Evolutionary conservation across 2,797 vertebrate species (phyloP), one percentile per base, ranked within the genome.

Genomic region (Leuciscus waleckii): DNA sequence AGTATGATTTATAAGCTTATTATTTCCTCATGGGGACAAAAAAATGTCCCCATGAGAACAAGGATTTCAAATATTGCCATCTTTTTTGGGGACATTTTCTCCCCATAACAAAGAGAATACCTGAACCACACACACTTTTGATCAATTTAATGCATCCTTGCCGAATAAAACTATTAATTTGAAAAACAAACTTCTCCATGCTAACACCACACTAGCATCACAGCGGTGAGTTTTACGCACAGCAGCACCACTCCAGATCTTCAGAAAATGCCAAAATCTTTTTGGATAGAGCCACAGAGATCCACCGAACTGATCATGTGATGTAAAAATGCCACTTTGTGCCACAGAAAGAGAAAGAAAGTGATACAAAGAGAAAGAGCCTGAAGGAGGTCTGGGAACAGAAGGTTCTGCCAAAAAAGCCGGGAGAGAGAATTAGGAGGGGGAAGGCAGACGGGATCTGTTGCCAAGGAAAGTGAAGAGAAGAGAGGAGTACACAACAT

Each of bases 321-420:
- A 93, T 89, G 91, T 89, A 87, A 76, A 90, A 87, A 88, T 90
- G 89, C 88, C 90, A 91, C 85, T 92, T 81, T 89, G 90, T 88
- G 88, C 89, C 89, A 88, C 87, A 92, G 87, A 87, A 90, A 91
- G 81, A 91, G 86, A 78, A 87, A 87, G 86, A 87, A 85, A 90
- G 89, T 90, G 85, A 90, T 39, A 83, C 49, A 88, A 85, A 89
- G 82, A 86, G 83, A 80, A 89, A 86, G 81, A 87, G 67, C 74
- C 51, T 10, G 67, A 85, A 91, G 92, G 83, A 87, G 49, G 87
- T 90, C 86, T 79, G 83, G 76, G 83, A 79, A 79, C 83, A 85
- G 83, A 71, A 69, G 76, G 83, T 85, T 79, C 83, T 85, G 83
- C 83, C 83, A 85, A 85, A 85, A 85, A 85, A 85, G 35, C 39